Percentiles rank a stretch among this genome's conserved stretches.
These are phyloP conservation scores for Halcyon chelicuti DNA, from an alignment of 2,797 vertebrate species.

Conservation along the genomic window DNA sequence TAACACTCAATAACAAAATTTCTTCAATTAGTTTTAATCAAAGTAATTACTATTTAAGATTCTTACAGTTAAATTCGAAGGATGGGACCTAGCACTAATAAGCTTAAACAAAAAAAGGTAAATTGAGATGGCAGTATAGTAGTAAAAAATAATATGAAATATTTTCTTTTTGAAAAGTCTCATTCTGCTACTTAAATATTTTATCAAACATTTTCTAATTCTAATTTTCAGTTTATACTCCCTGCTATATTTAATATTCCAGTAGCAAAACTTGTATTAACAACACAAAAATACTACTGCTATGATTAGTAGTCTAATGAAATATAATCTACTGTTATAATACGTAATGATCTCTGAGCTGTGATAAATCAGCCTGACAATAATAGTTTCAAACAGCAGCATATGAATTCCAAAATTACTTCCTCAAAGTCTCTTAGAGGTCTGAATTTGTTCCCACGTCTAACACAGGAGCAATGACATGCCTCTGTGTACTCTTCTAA, in stretches of 20 bases:
- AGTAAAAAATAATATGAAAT: background rate
- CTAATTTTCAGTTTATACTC: background rate
- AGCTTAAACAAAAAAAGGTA: background rate
- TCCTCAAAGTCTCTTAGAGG: background rate
- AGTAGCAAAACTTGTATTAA: conserved; percentile 58
- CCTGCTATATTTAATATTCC: conserved; percentile 8
- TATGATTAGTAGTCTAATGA: conserved; percentile 61
- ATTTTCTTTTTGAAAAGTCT: background rate
- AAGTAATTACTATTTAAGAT: background rate
- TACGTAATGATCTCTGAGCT: conserved; percentile 54
- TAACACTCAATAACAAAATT: background rate
- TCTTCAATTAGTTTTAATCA: background rate
- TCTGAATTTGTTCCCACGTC: background rate
- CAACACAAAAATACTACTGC: conserved; percentile 65
- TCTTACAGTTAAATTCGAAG: conserved; percentile 6
- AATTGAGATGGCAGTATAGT: background rate
- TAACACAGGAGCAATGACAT: background rate
- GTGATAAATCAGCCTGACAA: conserved; percentile 23
- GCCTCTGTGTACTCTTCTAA: background rate
- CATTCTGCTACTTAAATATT: conserved; percentile 25
- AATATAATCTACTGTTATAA: conserved; percentile 61
- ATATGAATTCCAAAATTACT: conserved; percentile 11
- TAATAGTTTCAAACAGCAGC: background rate
- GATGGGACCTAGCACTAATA: background rate
- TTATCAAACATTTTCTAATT: background rate